Evolutionary conservation across 2,888 invertebrate species (phyloP), one percentile per base, ranked within the genome.

Genomic region (Plebejus melissa): DNA sequence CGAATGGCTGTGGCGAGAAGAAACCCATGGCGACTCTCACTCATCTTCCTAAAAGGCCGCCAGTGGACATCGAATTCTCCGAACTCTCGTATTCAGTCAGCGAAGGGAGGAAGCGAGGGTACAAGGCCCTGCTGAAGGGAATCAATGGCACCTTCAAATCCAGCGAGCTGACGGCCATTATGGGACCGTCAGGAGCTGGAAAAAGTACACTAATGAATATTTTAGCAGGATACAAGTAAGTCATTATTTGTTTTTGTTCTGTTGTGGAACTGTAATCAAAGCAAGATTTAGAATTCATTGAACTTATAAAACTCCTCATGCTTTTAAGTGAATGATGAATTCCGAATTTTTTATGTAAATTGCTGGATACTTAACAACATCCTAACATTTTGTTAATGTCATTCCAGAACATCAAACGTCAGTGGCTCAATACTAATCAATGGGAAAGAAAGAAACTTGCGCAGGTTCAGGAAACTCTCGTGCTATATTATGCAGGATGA

Each of bases 401-500:
- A 46, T 79, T 94, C 16, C 91, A 98, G 98, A 90, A 97, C 97
- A 71, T 96, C 97, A 77, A 96, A 97, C 84, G 94, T 98, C 38
- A 96, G 96, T 81, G 99, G 99, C 7, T 96, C 96, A 46, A 97
- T 98, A 78, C 90, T 96, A 76, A 97, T 99, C 82, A 98, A 98
- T 86, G 97, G 97, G 71, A 97, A 97, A 84, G 97, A 97, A 80
- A 93, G 98, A 75, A 98, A 98, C 89, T 93, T 98, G 69, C 94
- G 98, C 60, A 94, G 97, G 78, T 99, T 99, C 90, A 96, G 98
- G 54, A 98, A 98, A 88, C 95, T 98, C 90, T 98, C 98, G 16
- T 98, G 98, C 86, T 99, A 99, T 91, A 99, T 99, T 81, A 99
- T 99, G 98, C 99, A 99, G 87, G 98, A 98, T 83, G 98, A 98